Percentiles rank a stretch among this genome's conserved stretches.
phyloP scores from a whole-genome alignment of 2,888 invertebrate genomes.

The Pollenia griseotomentosa region DNA sequence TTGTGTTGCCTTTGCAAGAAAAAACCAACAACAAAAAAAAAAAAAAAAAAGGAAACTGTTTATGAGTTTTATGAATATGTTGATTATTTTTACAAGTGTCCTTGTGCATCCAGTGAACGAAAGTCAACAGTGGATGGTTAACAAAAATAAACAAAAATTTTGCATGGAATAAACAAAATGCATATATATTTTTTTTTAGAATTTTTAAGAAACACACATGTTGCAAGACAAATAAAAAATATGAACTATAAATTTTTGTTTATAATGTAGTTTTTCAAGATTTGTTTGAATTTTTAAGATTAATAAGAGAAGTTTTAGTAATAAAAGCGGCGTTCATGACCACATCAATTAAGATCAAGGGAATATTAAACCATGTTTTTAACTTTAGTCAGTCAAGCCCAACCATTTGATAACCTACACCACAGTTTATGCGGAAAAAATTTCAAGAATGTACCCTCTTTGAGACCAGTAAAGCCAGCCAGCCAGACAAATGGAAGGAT shows the following conservation, averaged over 20 bases:
- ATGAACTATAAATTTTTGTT: slow-evolving; percentile 28
- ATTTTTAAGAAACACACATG: slow-evolving; percentile 46
- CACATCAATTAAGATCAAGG: slow-evolving; percentile 9
- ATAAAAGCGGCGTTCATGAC: background rate
- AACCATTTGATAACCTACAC: too few species aligned
- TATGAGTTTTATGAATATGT: slow-evolving; percentile 44
- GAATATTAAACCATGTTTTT: too few species aligned
- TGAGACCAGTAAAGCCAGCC: too few species aligned
- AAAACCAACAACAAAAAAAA: background rate
- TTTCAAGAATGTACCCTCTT: too few species aligned
- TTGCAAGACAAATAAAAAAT: slow-evolving; percentile 22
- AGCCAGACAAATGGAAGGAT: too few species aligned
- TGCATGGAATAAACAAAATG: background rate
- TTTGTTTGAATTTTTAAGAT: background rate
- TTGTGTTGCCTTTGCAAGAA: slow-evolving; percentile 16
- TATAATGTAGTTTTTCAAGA: background rate
- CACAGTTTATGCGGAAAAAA: too few species aligned
- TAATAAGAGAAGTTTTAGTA: background rate
- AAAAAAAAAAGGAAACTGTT: slow-evolving; percentile 32
- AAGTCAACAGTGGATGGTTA: slow-evolving; percentile 4
- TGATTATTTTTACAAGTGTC: slow-evolving; percentile 72
- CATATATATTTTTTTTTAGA: background rate
- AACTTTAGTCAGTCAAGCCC: too few species aligned
- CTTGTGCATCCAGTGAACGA: slow-evolving; percentile 24
- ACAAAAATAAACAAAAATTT: slow-evolving; percentile 33